Percentiles rank a stretch among this genome's conserved stretches.
These are phyloP conservation scores for Trichonephila inaurata DNA, from an alignment of 1,140 invertebrate genomes.

Conservation along the genomic window DNA sequence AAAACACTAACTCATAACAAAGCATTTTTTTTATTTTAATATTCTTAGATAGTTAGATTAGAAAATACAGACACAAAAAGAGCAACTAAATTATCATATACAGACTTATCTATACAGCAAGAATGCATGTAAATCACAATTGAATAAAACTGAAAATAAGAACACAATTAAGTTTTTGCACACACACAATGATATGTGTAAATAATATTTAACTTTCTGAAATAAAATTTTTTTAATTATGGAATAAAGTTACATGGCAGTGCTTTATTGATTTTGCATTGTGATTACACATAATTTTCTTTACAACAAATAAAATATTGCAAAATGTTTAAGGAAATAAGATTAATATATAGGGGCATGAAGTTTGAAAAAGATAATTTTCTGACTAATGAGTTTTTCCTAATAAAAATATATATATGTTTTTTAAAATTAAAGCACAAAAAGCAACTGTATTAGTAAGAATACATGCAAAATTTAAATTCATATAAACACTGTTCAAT, in stretches of 20 bases:
- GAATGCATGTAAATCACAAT: slow-evolving; percentile 6
- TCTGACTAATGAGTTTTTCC: not conserved
- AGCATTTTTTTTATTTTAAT: slow-evolving; percentile 48
- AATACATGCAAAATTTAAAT: too few species aligned
- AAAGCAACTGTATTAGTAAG: too few species aligned
- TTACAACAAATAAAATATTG: too few species aligned
- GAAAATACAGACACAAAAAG: slow-evolving; percentile 49
- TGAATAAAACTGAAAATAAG: not conserved
- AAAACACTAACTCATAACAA: slow-evolving; percentile 12
- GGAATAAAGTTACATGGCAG: not conserved
- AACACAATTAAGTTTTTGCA: not conserved
- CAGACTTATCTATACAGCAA: slow-evolving; percentile 33
- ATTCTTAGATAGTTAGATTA: slow-evolving; percentile 42
- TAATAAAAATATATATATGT: not conserved
- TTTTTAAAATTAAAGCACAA: too few species aligned
- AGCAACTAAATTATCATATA: slow-evolving; percentile 49
- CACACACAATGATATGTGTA: slow-evolving; percentile 54
- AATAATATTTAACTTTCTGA: slow-evolving; percentile 11
- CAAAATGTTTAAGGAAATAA: too few species aligned
- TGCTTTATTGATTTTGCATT: not conserved
- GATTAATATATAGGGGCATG: not conserved
- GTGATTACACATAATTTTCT: not conserved
- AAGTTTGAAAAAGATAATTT: not conserved
- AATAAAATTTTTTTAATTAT: not conserved
- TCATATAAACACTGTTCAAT: too few species aligned